Percentiles rank a stretch among this genome's conserved stretches.
phyloP scores from a whole-genome alignment of 2,113 vertebrate genomes.

The Mesocricetus auratus region DNA sequence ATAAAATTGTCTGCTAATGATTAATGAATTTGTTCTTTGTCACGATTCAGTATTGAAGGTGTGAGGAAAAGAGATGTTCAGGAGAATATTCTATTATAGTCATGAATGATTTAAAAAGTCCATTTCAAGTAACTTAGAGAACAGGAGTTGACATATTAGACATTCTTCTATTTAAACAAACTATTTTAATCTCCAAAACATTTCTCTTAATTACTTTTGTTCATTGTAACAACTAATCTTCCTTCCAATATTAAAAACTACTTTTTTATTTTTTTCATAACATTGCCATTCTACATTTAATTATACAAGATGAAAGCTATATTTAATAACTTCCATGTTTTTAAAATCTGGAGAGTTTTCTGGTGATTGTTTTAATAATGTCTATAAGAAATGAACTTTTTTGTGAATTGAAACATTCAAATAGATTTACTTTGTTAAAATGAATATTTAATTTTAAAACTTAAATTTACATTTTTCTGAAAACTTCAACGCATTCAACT shows the following conservation, averaged over 20 bases:
- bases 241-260: not conserved
- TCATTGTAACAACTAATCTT: not conserved
- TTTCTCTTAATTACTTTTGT: not conserved
- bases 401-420: not conserved
- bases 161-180: not conserved
- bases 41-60: not conserved
- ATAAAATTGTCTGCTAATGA: not conserved
- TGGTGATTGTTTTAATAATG: not conserved
- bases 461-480: not conserved
- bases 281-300: not conserved
- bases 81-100: not conserved
- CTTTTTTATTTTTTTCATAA: not conserved
- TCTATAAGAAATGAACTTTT: not conserved
- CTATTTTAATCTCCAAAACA: not conserved
- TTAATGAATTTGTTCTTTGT: not conserved
- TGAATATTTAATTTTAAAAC: not conserved
- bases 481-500: not conserved
- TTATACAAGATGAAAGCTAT: not conserved
- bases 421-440: not conserved
- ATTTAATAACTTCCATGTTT: not conserved
- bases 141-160: not conserved
- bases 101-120: conserved; percentile 1
- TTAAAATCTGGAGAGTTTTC: not conserved
- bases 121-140: not conserved
- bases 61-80: not conserved